phyloP scores from a whole-genome alignment of 2,888 invertebrate genomes.

The Marronus borbonicus region DNA sequence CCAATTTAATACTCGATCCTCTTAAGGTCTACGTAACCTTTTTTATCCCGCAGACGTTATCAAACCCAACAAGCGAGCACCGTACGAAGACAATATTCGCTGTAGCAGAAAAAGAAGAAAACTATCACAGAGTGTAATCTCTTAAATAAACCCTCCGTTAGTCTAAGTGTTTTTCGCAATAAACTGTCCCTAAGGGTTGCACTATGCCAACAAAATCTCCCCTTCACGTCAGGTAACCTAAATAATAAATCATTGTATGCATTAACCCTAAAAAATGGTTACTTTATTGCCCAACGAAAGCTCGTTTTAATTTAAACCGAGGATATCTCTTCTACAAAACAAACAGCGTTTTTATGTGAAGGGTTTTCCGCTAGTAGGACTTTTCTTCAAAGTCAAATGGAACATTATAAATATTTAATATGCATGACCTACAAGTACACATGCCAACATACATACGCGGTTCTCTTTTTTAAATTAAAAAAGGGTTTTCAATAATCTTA shows the following conservation, averaged over 20 bases:
- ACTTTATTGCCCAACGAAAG: conserved; percentile 41
- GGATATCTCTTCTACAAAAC: conserved; percentile 34
- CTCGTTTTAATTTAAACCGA: conserved; percentile 45
- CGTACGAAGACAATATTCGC: conserved; percentile 14
- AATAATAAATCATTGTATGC: conserved; percentile 50
- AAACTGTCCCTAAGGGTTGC: conserved; percentile 60
- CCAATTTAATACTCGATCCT: conserved; percentile 13
- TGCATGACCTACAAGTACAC: conserved; percentile 31
- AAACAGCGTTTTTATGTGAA: conserved; percentile 38
- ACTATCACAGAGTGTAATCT: conserved; percentile 64
- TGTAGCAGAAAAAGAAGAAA: conserved; percentile 55
- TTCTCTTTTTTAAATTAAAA: conserved; percentile 16
- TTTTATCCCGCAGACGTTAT: neutral
- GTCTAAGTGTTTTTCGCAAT: conserved; percentile 67
- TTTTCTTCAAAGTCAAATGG: conserved; percentile 44
- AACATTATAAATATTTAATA: conserved; percentile 45
- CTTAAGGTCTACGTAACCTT: neutral
- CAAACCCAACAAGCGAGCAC: neutral
- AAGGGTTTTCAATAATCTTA: conserved; percentile 29
- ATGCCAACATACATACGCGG: conserved; percentile 4
- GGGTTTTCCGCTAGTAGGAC: conserved; percentile 35
- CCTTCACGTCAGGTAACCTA: conserved; percentile 47
- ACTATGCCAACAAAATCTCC: conserved; percentile 48
- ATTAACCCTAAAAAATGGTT: conserved; percentile 47
- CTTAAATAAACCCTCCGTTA: conserved; percentile 64